phyloP scores from a whole-genome alignment of 2,113 vertebrate genomes.

The Spermophilus dauricus region DNA sequence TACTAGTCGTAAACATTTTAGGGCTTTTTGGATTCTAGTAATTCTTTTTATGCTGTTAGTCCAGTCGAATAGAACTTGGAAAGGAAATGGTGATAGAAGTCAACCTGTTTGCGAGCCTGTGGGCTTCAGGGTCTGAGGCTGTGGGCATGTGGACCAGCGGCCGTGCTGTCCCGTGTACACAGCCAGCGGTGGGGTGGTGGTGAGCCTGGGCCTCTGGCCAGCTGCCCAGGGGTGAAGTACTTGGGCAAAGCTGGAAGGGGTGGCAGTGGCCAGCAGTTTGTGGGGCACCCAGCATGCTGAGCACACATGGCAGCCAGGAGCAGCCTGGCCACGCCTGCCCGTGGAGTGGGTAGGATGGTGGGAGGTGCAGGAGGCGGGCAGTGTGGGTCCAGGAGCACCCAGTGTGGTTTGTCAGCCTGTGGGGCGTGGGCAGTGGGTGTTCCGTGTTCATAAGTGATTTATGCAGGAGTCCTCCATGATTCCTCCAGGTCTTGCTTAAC shows the following conservation, averaged over 20 bases:
- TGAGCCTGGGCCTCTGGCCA: neutral
- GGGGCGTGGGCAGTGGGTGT: neutral
- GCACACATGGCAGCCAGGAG: too few species aligned
- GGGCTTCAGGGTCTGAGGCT: neutral
- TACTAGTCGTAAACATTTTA: neutral
- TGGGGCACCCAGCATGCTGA: too few species aligned
- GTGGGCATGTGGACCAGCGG: too few species aligned
- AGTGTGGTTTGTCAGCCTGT: too few species aligned
- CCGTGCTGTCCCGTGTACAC: accelerated
- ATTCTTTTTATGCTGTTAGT: neutral
- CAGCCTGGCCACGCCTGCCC: too few species aligned
- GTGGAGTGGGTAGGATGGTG: too few species aligned
- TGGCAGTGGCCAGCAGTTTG: too few species aligned
- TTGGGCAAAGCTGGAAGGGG: too few species aligned
- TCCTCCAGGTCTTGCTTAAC: accelerated
- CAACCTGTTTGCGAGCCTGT: neutral
- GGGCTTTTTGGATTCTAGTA: neutral
- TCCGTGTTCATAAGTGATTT: neutral
- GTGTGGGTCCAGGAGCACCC: too few species aligned
- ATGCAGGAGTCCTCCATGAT: neutral
- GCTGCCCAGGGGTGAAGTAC: too few species aligned
- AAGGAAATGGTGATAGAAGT: neutral
- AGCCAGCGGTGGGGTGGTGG: too few species aligned
- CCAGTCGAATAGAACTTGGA: neutral
- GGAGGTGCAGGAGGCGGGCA: too few species aligned